Evolutionary conservation across 2,797 vertebrate species (phyloP).

Genomic region (Siniperca obscura): DNA sequence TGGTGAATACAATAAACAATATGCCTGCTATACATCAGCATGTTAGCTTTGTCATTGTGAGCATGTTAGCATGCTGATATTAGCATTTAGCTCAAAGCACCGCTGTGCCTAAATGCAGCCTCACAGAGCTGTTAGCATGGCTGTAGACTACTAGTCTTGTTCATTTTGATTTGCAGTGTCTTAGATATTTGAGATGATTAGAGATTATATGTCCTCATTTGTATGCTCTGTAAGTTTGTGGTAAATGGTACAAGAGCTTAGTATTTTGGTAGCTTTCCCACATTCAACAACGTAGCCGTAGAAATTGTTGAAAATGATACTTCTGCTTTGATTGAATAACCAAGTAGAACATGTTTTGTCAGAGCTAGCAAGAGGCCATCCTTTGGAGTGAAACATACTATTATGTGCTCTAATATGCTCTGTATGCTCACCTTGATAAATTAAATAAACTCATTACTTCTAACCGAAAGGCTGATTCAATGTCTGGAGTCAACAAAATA

Average conservation of each 20-base stretch:
- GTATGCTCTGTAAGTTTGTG: neutral
- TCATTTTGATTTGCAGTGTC: neutral
- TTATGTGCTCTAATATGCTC: neutral
- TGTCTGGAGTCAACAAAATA: constrained; percentile 10
- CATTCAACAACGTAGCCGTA: neutral
- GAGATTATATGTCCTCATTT: neutral
- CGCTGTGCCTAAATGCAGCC: too few relatives aligned
- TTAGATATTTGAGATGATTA: neutral
- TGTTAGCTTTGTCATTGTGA: neutral
- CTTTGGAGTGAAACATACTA: constrained; percentile 7
- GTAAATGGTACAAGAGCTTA: neutral
- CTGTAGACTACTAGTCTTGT: neutral
- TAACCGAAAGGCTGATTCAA: neutral
- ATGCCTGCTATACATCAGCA: neutral
- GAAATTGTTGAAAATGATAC: constrained; percentile 27
- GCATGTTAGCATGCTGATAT: neutral
- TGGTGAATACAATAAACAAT: neutral
- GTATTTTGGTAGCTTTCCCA: constrained; percentile 19
- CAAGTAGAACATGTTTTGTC: constrained; percentile 4
- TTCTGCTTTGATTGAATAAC: constrained; percentile 31
- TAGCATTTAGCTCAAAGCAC: neutral
- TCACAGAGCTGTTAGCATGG: neutral
- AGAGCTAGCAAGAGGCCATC: constrained; percentile 18
- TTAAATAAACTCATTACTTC: constrained; percentile 9
- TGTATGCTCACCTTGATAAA: constrained; percentile 7